A percentile compares a stretch with the other conserved stretches of the same genome.
Evolutionary conservation across 2,797 vertebrate genomes (phyloP).

Genomic region (Mallotus villosus): DNA sequence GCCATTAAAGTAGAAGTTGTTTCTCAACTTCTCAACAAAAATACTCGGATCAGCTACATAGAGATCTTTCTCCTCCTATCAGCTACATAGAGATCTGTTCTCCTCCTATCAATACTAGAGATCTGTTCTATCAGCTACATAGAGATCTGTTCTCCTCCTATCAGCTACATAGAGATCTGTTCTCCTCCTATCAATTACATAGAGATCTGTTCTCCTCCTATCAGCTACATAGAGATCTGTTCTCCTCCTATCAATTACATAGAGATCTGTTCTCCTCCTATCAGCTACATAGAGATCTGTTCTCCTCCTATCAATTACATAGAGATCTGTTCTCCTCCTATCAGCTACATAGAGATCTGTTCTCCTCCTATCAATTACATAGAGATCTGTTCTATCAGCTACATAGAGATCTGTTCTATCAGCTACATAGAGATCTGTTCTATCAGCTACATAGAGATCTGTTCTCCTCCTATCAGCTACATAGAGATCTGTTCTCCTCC

Average conservation of each 20-base stretch:
- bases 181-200: conserved; percentile 12
- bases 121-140: conserved; percentile 73
- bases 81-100: no score
- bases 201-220: no score
- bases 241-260: conserved; percentile 81
- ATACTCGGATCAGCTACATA: neutral
- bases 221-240: conserved; percentile 1
- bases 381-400: no score
- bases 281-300: conserved; percentile 2
- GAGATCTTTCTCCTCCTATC: conserved; percentile 23
- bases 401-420: no score
- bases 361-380: no score
- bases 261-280: conserved; percentile 1
- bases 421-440: no score
- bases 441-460: neutral
- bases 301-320: conserved; percentile 27
- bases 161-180: no score
- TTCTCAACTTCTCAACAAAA: neutral
- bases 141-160: no score
- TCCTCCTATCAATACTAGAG: conserved; percentile 89
- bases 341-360: conserved; percentile 93
- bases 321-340: no score
- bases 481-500: conserved; percentile 48
- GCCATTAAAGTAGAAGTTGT: neutral
- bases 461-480: conserved; percentile 76